A percentile compares a stretch with the other conserved stretches of the same genome.
Evolutionary conservation across 2,113 vertebrate genomes (phyloP).

Genomic region (Mus pahari): DNA sequence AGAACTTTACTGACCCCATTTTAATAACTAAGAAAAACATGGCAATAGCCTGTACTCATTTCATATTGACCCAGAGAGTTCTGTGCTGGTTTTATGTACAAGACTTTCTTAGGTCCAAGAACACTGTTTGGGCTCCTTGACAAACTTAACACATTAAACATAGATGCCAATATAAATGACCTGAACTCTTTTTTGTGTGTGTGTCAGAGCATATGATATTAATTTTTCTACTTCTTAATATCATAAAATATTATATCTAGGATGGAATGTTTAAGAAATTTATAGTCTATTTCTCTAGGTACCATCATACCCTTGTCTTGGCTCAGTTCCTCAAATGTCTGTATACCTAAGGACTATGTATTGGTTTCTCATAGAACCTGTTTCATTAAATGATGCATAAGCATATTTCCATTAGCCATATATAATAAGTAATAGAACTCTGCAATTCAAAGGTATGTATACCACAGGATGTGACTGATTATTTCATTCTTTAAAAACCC

Average conservation of each 20-base stretch:
- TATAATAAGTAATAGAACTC: not conserved
- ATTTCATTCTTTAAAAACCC: not conserved
- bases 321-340: not conserved
- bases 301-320: not conserved
- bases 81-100: not conserved
- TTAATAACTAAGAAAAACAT: slow-evolving; percentile 14
- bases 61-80: not conserved
- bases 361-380: not conserved
- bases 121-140: not conserved
- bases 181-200: not conserved
- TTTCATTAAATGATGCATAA: slow-evolving; percentile 50
- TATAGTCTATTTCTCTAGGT: slow-evolving; percentile 3
- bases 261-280: not conserved
- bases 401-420: not conserved
- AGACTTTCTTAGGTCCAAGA: not conserved
- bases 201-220: not conserved
- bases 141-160: not conserved
- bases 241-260: slow-evolving; percentile 30
- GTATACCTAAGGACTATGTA: not conserved
- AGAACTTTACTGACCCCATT: not conserved
- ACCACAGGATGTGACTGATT: not conserved
- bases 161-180: not conserved
- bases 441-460: not conserved
- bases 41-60: not conserved
- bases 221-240: not conserved